Percentiles rank a stretch among this genome's conserved stretches.
These are phyloP conservation scores for Apodemia zela DNA, from an alignment of 2,888 invertebrate species.

Conservation along the genomic window DNA sequence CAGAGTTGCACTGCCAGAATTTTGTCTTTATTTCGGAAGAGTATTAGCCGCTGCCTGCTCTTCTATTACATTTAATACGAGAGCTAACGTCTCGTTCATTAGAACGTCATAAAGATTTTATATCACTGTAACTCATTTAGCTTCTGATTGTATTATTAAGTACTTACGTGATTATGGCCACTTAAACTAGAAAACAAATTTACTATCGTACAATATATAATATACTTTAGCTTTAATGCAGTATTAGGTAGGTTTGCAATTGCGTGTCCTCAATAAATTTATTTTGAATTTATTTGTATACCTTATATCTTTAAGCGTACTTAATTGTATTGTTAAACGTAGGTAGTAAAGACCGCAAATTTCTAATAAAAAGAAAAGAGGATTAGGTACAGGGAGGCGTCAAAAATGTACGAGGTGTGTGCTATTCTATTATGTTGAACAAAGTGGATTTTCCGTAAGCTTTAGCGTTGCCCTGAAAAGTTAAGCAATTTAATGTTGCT, in stretches of 20 bases:
- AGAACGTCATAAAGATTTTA: conserved; percentile 1
- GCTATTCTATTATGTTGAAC: conserved; percentile 19
- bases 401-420: conserved; percentile 20
- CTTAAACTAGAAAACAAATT: not conserved
- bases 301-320: too few species aligned
- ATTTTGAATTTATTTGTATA: too few species aligned
- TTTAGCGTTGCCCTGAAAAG: conserved; percentile 24
- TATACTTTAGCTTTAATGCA: too few species aligned
- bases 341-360: too few species aligned
- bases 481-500: conserved; percentile 31
- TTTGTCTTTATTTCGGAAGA: not conserved
- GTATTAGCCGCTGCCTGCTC: not conserved
- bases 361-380: not conserved
- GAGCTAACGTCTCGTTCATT: not conserved
- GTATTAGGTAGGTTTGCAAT: too few species aligned
- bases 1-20: not conserved
- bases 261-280: too few species aligned
- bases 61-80: not conserved
- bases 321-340: not conserved
- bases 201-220: too few species aligned
- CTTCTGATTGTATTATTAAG: conserved; percentile 4
- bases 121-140: conserved; percentile 17
- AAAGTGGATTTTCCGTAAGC: conserved; percentile 25
- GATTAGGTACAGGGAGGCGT: conserved; percentile 3
- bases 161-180: not conserved